These are phyloP conservation scores for Catocala fraxini DNA, from an alignment of 2,888 invertebrate genomes.

Conservation along the genomic window DNA sequence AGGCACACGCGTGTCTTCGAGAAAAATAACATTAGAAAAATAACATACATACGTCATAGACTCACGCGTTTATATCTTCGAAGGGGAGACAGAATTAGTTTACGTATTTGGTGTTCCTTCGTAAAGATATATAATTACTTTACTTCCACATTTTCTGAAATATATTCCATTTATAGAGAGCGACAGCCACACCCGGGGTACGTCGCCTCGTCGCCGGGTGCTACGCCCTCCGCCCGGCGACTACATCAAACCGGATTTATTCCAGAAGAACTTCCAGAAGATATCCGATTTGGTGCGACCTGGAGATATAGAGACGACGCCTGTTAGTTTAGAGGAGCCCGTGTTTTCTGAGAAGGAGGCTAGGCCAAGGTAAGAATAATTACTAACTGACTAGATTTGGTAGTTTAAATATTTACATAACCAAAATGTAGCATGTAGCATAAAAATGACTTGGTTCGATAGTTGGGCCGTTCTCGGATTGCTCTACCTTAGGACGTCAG, in stretches of 20 bases:
- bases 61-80: no score
- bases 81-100: no score
- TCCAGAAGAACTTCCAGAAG: slow-evolving; percentile 85
- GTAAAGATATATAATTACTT: background rate
- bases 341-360: slow-evolving; percentile 66
- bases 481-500: no score
- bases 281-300: slow-evolving; percentile 80
- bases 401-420: no score
- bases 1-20: no score
- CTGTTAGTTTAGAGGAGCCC: slow-evolving; percentile 67
- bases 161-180: slow-evolving; percentile 53
- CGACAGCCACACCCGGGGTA: slow-evolving; percentile 60
- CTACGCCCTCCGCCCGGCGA: slow-evolving; percentile 87
- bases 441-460: no score
- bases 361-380: slow-evolving; percentile 69
- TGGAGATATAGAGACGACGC: slow-evolving; percentile 67
- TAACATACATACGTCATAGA: no score
- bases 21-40: no score
- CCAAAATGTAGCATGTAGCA: no score
- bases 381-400: background rate
- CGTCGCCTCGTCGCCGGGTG: slow-evolving; percentile 80
- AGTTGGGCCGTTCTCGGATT: no score
- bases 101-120: no score
- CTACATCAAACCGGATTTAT: slow-evolving; percentile 88
- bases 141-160: no score